These are phyloP conservation scores for Nerophis ophidion DNA, from an alignment of 2,113 vertebrate genomes.

Conservation along the genomic window DNA sequence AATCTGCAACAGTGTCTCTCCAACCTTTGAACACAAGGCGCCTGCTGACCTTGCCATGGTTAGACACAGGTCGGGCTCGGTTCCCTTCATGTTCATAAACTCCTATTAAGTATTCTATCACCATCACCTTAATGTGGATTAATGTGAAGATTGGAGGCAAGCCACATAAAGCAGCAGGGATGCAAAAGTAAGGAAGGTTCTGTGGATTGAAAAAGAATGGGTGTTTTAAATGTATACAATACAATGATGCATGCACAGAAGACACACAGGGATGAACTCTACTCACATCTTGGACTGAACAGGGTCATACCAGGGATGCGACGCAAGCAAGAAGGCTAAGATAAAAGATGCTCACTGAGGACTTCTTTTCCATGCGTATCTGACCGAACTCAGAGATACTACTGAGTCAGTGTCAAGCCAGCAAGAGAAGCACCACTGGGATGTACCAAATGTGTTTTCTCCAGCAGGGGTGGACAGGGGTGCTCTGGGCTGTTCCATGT, in stretches of 20 bases:
- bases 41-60: constrained; percentile 42
- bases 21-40: constrained; percentile 8
- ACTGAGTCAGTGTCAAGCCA: constrained; percentile 67
- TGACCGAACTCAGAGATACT: constrained; percentile 61
- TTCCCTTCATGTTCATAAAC: constrained; percentile 10
- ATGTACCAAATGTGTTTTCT: constrained; percentile 60
- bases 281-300: constrained; percentile 75
- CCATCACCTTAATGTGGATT: not conserved
- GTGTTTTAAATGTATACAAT: not conserved
- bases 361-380: constrained; percentile 33
- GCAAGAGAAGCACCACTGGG: constrained; percentile 57
- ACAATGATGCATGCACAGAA: constrained; percentile 23
- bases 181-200: constrained; percentile 11
- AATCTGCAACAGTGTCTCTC: not conserved
- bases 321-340: constrained; percentile 33
- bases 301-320: constrained; percentile 72
- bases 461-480: constrained; percentile 50
- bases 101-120: not conserved
- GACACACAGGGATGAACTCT: constrained; percentile 19
- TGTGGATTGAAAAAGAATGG: not conserved
- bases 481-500: constrained; percentile 44
- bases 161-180: not conserved
- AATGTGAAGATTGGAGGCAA: not conserved
- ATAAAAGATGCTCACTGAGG: constrained; percentile 18
- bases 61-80: constrained; percentile 13